These are phyloP conservation scores for Drosophila fulvimacula DNA, from an alignment of 2,888 invertebrate genomes.

Conservation along the genomic window DNA sequence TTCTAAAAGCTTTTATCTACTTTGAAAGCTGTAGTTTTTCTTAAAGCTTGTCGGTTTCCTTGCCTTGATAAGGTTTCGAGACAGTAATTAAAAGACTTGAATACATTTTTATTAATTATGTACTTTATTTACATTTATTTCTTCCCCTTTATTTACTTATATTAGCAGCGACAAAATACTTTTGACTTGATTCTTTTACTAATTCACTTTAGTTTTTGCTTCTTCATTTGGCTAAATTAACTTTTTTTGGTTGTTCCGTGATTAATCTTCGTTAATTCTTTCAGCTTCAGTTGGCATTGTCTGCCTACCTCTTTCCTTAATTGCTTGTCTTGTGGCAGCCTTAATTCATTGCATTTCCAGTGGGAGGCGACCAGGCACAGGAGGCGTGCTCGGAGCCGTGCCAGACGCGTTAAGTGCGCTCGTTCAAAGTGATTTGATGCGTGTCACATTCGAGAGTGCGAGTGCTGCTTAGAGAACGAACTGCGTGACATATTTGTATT, in stretches of 20 bases:
- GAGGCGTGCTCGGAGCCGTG: background rate
- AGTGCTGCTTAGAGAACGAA: conserved; percentile 38
- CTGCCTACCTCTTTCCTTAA: background rate
- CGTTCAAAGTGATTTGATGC: conserved; percentile 64
- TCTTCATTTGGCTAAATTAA: background rate
- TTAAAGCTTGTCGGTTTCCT: no score
- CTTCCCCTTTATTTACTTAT: no score
- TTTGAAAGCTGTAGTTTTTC: background rate
- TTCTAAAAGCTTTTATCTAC: background rate
- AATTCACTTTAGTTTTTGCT: background rate
- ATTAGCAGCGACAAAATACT: no score
- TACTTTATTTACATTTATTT: no score
- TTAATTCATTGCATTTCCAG: conserved; percentile 42
- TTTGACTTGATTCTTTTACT: no score
- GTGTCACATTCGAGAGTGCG: conserved; percentile 55
- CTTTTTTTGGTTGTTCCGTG: conserved; percentile 1
- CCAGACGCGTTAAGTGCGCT: conserved; percentile 50
- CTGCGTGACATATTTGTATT: conserved; percentile 36
- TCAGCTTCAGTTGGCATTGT: conserved; percentile 13
- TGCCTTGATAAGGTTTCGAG: no score
- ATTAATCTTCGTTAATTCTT: conserved; percentile 11
- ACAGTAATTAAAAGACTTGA: no score
- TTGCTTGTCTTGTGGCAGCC: conserved; percentile 4
- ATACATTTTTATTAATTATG: no score
- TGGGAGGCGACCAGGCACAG: background rate